Percentiles rank a stretch among this genome's conserved stretches.
These are phyloP conservation scores for Salvelinus fontinalis DNA, from an alignment of 2,113 vertebrate species.

Conservation along the genomic window DNA sequence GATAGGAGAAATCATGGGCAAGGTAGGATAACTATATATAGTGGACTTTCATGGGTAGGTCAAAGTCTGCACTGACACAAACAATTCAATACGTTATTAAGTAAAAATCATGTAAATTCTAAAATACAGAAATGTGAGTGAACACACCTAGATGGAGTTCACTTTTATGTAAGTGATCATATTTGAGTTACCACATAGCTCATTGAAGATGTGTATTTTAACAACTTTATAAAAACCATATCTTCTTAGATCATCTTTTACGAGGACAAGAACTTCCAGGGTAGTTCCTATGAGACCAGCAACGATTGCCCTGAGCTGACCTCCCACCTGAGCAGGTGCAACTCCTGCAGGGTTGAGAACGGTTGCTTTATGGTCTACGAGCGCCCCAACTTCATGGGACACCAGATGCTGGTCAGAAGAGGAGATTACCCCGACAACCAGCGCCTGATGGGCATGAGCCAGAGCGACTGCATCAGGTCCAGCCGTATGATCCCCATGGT, in stretches of 20 bases:
- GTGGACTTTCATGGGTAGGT: too few species aligned
- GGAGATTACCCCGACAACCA: constrained; percentile 69
- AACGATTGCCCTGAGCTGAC: constrained; percentile 66
- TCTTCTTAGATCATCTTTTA: constrained; percentile 64
- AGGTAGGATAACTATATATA: constrained; percentile 41
- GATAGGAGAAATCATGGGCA: constrained; percentile 50
- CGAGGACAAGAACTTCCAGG: constrained; percentile 72
- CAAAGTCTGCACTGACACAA: too few species aligned
- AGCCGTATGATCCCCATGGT: constrained; percentile 74
- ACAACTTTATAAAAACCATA: background rate
- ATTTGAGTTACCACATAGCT: background rate
- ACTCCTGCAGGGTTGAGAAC: constrained; percentile 61
- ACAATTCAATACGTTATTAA: background rate
- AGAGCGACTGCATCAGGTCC: constrained; percentile 71
- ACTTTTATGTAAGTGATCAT: background rate
- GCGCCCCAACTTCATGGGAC: constrained; percentile 70
- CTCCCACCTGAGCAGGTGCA: constrained; percentile 60
- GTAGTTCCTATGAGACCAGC: constrained; percentile 65
- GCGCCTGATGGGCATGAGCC: constrained; percentile 60
- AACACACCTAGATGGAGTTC: too few species aligned
- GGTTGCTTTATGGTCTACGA: constrained; percentile 73
- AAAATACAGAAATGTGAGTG: too few species aligned
- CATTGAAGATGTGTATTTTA: background rate
- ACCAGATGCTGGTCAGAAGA: constrained; percentile 63
- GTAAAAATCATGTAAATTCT: too few species aligned